These are phyloP conservation scores for Saturnia japonica DNA, from an alignment of 2,888 invertebrate genomes.

Conservation along the genomic window DNA sequence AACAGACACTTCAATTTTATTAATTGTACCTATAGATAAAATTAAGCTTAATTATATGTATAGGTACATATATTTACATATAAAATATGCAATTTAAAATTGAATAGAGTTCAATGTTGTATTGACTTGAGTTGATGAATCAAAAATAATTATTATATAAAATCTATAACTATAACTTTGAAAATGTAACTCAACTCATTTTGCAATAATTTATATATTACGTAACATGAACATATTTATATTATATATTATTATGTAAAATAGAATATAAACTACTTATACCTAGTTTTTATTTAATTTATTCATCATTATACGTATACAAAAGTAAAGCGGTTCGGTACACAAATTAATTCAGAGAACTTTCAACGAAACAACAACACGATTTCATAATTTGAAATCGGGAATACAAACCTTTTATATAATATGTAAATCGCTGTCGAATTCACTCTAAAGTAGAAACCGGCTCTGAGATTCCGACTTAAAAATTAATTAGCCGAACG, in stretches of 20 bases:
- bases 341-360: constrained; percentile 49
- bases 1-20: no score
- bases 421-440: constrained; percentile 67
- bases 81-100: no score
- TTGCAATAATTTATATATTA: no score
- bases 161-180: background rate
- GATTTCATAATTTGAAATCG: constrained; percentile 50
- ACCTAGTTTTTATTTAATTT: constrained; percentile 1
- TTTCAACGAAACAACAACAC: constrained; percentile 46
- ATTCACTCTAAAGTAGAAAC: constrained; percentile 70
- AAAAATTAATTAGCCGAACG: constrained; percentile 82
- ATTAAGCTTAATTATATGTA: no score
- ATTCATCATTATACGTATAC: background rate
- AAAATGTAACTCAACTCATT: background rate
- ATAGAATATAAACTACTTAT: background rate
- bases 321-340: constrained; percentile 17
- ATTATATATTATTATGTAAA: background rate
- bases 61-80: no score
- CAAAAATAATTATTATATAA: background rate
- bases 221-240: background rate
- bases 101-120: no score
- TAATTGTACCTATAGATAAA: no score
- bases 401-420: constrained; percentile 54
- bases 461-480: constrained; percentile 71
- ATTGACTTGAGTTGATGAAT: no score